Evolutionary conservation across 2,888 invertebrate species (phyloP), one percentile per base, ranked within the genome.

Genomic region (Tyria jacobaeae): DNA sequence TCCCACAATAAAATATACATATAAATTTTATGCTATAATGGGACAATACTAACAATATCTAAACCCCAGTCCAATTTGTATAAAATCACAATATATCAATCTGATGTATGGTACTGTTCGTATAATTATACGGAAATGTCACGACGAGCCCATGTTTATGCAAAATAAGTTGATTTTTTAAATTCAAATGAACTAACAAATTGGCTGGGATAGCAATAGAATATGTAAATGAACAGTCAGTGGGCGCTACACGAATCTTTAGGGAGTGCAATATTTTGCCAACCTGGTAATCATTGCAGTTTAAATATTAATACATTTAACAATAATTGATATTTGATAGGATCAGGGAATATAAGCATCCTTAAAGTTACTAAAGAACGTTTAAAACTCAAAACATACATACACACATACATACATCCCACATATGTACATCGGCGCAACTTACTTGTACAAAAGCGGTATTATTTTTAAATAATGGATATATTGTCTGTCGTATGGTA

Each of bases 61-160:
- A n/a, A n/a, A 73, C 82, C 77, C 80, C 63, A 64, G 44, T 79
- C 71, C 86, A 86, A 89, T 91, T 91, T 86, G 92, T 89, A 92
- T 92, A 93, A 93, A 89, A 83, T 75, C 31, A 61, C 80, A 75
- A 86, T 93, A 90, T 89, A 90, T 93, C 90, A 91, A 80, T 77
- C 64, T 64, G 62, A 64, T 64, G 82, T 72, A 86, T 88, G 81
- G 80, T 89, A 84, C 75, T 60, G 63, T 75, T 79, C 70, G 75
- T 72, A 80, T 76, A 79, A 81, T 83, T 77, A 86, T 81, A 78
- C 87, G 82, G 83, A 88, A 88, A 83, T 83, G 67, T 79, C 60
- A 73, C 80, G 65, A 70, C 70, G 66, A 68, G 87, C 92, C 92
- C 92, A 86, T 91, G 89, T 91, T 91, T 92, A 93, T 93, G 93